Evolutionary conservation across 2,888 invertebrate species (phyloP), one percentile per base, ranked within the genome.

Genomic region (Patella caerulea): DNA sequence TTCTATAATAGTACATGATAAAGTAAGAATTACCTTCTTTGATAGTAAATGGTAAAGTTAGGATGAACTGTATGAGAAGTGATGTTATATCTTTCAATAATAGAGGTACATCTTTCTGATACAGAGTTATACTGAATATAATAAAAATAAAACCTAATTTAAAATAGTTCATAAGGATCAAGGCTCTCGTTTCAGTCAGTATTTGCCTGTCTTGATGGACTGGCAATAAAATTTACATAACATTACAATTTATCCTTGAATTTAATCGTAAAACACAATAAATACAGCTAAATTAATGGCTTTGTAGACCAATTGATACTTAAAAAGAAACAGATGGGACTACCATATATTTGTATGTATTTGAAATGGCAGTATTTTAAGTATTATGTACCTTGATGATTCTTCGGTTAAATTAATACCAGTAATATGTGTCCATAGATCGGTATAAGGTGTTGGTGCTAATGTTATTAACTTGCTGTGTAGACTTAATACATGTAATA

Each of bases 1-100:
- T 4, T 4, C 34, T 45, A 45, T 45, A 45, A 45, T 45, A 45
- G 45, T 9, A 45, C 7, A 45, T 45, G 45, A 45, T 45, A 45
- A 45, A 9, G 9, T 45, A 9, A 45, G 0, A 45, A 45, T 93
- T 91, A 97, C 97, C 95, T 93, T 95, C 95, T 91, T 97, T 96
- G 78, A 98, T 94, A 89, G 96, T 95, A 81, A 95, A 93, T 29
- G 98, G 97, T 83, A 97, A 94, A 81, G 97, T 93, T 84, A 98
- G 93, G 85, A 98, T 94, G 87, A 97, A 94, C 91, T 98, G 97
- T 88, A 97, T 93, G 71, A 98, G 94, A 85, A 98, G 93, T 81
- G 97, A 95, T 76, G 94, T 94, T 5, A 97, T 96, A 93, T 98
- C 98, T 76, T 95, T 94, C 86, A 98, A 93, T 86, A 98, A 93